Evolutionary conservation across 2,888 invertebrate genomes (phyloP), one percentile per base, ranked within the genome.

Genomic region (Autographa pulchrina): DNA sequence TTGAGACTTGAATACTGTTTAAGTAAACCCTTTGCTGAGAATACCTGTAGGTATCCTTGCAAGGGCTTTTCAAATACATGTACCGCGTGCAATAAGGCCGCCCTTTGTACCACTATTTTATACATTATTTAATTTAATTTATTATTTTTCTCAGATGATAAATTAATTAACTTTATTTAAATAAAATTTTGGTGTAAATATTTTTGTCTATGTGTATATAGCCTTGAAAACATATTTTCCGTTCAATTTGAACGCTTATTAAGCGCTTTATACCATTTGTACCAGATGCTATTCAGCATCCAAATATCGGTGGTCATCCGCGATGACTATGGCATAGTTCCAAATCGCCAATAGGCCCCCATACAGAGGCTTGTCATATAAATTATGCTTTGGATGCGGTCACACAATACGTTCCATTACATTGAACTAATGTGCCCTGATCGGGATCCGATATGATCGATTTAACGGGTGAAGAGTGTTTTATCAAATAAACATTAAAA

Each of bases 301-400:
- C 80, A 78, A 86, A 82, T 84, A 89, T 88, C 79, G 74, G 81
- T 78, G 84, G 83, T 80, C 81, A 78, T 76, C 74, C 76, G 72
- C 81, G 63, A 77, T 80, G 63, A 87, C 86, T 87, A 91, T 93
- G 94, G 94, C 93, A 90, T 77, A 81, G 88, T 91, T 93, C 94
- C 94, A 94, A 92, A 86, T 86, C 82, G 84, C 86, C 79, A 91
- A 90, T 89, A 78, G 85, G 78, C 85, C 77, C 73, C 78, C 77
- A 85, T 85, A 84, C 78, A 84, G 83, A 78, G 84, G 88, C 85
- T 86, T 89, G 90, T 91, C 90, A 85, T 87, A 92, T 92, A 93
- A 92, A 92, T 93, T 91, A 91, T 86, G 85, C 77, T 83, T 75
- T 85, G 82, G 86, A 86, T 87, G 87, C 85, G 86, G 84, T 86